phyloP scores from a whole-genome alignment of 37 sponge, comb jelly and placozoan species.

The Bolinopsis microptera region DNA sequence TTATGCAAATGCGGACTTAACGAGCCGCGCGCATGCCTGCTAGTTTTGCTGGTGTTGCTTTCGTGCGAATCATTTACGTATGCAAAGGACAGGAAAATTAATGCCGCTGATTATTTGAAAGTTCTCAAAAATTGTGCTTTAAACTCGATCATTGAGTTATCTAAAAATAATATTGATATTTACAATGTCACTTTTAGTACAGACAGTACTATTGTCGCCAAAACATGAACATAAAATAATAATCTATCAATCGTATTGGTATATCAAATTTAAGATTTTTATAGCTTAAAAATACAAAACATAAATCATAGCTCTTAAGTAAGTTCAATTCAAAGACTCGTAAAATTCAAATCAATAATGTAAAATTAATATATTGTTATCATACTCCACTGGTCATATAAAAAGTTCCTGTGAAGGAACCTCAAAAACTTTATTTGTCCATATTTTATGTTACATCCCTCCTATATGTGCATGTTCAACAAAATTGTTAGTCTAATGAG shows the following conservation, averaged over 20 bases:
- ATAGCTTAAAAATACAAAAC: slow-evolving; percentile 64
- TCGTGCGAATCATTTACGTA: not conserved
- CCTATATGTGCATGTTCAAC: not conserved
- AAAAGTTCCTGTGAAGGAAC: not conserved
- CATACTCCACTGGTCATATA: not conserved
- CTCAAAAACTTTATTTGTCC: not conserved
- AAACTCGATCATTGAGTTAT: not conserved
- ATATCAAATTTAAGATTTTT: slow-evolving; percentile 28
- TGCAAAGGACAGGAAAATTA: not conserved
- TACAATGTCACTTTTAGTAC: not conserved
- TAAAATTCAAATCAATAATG: slow-evolving; percentile 63
- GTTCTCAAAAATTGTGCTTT: not conserved
- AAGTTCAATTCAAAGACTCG: slow-evolving; percentile 55
- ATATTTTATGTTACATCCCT: not conserved
- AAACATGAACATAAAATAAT: not conserved
- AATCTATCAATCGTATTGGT: slow-evolving; percentile 20
- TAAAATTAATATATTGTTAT: not conserved
- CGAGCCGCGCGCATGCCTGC: slow-evolving; percentile 33
- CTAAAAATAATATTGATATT: slow-evolving; percentile 8
- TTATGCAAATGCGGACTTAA: not conserved
- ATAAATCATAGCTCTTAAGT: slow-evolving; percentile 9
- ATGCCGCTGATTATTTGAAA: not conserved
- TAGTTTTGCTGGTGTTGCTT: not conserved
- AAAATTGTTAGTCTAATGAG: not conserved
- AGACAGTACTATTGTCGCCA: too few relatives aligned